A percentile compares a stretch with the other conserved stretches of the same genome.
Conservation (phyloP, 2,888 invertebrate species). For the Reticulitermes lucifugus region DNA sequence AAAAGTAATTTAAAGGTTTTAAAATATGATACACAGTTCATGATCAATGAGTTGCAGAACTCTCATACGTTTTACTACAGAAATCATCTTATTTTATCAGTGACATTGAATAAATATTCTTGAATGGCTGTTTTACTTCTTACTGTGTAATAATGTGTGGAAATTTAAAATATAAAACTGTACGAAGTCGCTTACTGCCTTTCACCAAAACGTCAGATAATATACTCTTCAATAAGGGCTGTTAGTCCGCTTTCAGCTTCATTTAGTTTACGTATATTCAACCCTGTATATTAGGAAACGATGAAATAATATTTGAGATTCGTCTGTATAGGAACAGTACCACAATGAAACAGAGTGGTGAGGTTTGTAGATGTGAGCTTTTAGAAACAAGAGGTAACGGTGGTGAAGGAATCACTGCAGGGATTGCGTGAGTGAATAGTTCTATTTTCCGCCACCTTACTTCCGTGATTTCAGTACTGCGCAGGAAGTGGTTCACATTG, state of each 20-base stretch:
- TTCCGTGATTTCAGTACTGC: conserved; percentile 24
- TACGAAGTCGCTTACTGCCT: too few relatives aligned
- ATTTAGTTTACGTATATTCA: not conserved
- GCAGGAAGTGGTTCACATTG: conserved; percentile 31
- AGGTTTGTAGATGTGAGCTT: not conserved
- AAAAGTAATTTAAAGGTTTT: too few relatives aligned
- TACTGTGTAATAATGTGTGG: too few relatives aligned
- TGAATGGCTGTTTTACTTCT: too few relatives aligned
- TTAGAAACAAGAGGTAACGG: not conserved
- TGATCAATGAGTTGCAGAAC: too few relatives aligned
- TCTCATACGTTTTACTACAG: too few relatives aligned
- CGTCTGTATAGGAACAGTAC: not conserved
- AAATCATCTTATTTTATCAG: too few relatives aligned
- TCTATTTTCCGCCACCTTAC: conserved; percentile 3
- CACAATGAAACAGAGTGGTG: not conserved
- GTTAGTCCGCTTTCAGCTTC: not conserved
- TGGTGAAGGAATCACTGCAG: not conserved
- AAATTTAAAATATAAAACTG: too few relatives aligned
- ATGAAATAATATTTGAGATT: not conserved
- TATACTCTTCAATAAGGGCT: too few relatives aligned
- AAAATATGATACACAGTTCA: too few relatives aligned
- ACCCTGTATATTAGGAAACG: not conserved
- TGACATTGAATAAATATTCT: too few relatives aligned
- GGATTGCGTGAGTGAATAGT: conserved; percentile 34
- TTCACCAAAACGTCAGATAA: too few relatives aligned